These are phyloP conservation scores for Drosophila navojoa DNA, from an alignment of 1,140 invertebrate species.

Conservation along the genomic window DNA sequence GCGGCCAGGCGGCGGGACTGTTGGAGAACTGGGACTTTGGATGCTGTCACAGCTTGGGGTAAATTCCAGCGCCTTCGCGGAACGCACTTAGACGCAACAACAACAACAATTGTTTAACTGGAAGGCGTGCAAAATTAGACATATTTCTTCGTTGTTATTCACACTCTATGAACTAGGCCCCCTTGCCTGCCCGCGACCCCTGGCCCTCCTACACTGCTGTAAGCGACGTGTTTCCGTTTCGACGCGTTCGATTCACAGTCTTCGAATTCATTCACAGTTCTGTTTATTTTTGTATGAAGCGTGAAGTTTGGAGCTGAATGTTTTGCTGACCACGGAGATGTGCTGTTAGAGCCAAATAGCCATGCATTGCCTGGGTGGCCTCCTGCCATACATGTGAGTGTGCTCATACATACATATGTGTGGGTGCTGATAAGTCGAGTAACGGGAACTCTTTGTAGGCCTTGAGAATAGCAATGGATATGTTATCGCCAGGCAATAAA, in stretches of 20 bases:
- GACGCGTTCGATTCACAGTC: conserved; percentile 40
- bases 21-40: conserved; percentile 7
- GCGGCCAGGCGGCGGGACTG: background rate
- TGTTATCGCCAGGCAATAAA: background rate
- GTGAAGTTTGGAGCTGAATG: conserved; percentile 50
- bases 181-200: background rate
- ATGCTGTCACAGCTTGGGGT: conserved; percentile 74
- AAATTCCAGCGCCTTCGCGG: conserved; percentile 63
- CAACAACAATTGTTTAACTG: conserved; percentile 77
- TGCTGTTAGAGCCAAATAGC: conserved; percentile 33
- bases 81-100: conserved; percentile 67
- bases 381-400: conserved; percentile 33
- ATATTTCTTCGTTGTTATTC: conserved; percentile 30
- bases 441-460: conserved; percentile 32
- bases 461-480: background rate
- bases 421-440: conserved; percentile 50
- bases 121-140: conserved; percentile 69
- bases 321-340: conserved; percentile 12
- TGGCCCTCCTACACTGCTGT: no score
- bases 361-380: conserved; percentile 66
- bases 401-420: background rate
- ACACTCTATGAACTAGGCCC: conserved; percentile 52
- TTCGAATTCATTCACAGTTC: conserved; percentile 61
- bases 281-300: conserved; percentile 70
- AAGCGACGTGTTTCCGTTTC: conserved; percentile 26